phyloP scores from a whole-genome alignment of 30 jellyfish, hydroid and myxozoan species.

The Nemopilema nomurai region DNA sequence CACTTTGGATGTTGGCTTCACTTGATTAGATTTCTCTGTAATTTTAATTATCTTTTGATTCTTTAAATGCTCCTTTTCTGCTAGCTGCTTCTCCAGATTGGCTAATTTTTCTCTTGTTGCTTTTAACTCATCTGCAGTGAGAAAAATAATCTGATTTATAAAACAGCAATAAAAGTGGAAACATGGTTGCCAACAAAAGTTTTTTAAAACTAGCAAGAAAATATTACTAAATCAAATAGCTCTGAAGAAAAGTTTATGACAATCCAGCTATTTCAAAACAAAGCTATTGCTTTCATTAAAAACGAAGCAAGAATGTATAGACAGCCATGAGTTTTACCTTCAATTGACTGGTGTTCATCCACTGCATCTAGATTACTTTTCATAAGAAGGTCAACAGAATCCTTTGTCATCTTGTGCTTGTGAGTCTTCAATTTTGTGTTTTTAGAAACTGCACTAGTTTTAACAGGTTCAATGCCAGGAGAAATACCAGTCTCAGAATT shows the following conservation, averaged over 20 bases:
- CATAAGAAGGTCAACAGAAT: neutral
- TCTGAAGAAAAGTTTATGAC: no score
- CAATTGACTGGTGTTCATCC: neutral
- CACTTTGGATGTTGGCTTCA: neutral
- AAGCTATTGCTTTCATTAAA: no score
- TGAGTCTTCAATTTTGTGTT: neutral
- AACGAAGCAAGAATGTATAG: no score
- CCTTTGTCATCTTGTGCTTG: neutral
- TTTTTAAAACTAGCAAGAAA: neutral
- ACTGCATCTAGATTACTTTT: neutral
- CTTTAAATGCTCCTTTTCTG: slow-evolving; percentile 17
- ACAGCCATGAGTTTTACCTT: slow-evolving; percentile 6
- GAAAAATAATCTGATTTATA: neutral
- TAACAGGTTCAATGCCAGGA: neutral
- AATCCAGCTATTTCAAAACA: no score
- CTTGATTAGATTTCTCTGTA: neutral
- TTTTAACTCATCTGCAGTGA: slow-evolving; percentile 49
- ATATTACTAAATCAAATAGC: neutral
- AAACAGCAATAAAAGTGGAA: neutral
- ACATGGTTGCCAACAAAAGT: neutral
- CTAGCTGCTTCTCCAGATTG: slow-evolving; percentile 10
- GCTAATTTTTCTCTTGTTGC: slow-evolving; percentile 43
- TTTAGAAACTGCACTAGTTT: neutral
- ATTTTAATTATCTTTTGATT: neutral
- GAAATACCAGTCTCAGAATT: neutral